Evolutionary conservation across 2,797 vertebrate species (phyloP).

Genomic region (Protonibea diacanthus): DNA sequence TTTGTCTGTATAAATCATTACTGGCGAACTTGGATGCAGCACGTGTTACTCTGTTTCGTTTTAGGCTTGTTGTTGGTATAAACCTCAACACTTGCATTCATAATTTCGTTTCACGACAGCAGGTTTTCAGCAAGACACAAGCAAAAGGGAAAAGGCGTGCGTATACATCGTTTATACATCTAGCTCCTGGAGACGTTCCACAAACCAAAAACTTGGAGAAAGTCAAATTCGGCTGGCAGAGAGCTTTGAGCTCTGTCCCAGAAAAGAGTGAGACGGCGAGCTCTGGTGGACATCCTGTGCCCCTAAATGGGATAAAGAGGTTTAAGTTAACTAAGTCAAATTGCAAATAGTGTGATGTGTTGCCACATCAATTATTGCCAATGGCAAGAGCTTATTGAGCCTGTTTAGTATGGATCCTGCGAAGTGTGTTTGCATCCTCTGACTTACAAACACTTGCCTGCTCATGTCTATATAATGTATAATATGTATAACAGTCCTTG

Average conservation of each 20-base stretch:
- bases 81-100: not conserved
- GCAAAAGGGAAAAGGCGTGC: too few relatives aligned
- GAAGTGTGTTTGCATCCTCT: conserved; percentile 30
- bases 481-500: not conserved
- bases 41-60: not conserved
- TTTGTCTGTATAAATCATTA: not conserved
- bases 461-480: conserved; percentile 21
- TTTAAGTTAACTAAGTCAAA: not conserved
- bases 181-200: too few relatives aligned
- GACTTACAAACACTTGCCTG: conserved; percentile 10
- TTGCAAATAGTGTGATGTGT: not conserved
- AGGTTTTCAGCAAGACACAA: too few relatives aligned
- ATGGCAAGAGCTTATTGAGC: conserved; percentile 13
- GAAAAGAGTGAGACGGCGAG: not conserved
- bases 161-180: too few relatives aligned
- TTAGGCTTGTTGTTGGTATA: not conserved
- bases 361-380: conserved; percentile 36
- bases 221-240: too few relatives aligned
- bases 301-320: not conserved
- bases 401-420: conserved; percentile 35
- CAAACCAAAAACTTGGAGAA: too few relatives aligned
- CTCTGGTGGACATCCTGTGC: not conserved
- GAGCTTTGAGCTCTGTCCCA: not conserved
- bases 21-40: not conserved
- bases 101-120: not conserved